These are phyloP conservation scores for Galeopterus variegatus DNA, from an alignment of 2,113 vertebrate genomes.

Conservation along the genomic window DNA sequence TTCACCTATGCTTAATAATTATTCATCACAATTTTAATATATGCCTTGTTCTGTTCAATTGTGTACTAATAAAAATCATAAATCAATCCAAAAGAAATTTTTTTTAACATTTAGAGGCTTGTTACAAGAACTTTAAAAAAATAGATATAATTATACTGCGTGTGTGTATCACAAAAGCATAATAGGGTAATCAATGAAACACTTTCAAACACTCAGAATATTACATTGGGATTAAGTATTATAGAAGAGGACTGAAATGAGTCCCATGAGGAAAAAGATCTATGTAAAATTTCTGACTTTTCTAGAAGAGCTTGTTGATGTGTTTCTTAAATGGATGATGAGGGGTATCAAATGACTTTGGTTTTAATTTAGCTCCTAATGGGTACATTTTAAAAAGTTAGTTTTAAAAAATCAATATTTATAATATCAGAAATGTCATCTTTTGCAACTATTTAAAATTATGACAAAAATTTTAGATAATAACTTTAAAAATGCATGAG, in stretches of 20 bases:
- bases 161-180: background rate
- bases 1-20: background rate
- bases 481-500: constrained; percentile 22
- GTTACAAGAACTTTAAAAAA: background rate
- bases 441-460: constrained; percentile 54
- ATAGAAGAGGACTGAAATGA: constrained; percentile 11
- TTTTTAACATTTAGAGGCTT: constrained; percentile 16
- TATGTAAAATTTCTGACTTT: constrained; percentile 6
- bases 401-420: constrained; percentile 39
- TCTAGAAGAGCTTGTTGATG: background rate
- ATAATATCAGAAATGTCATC: constrained; percentile 10
- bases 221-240: background rate
- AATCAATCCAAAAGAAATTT: constrained; percentile 56
- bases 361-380: constrained; percentile 43
- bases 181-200: background rate
- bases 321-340: background rate
- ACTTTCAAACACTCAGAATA: background rate
- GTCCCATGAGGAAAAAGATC: background rate
- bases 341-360: background rate
- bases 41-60: background rate
- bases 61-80: constrained; percentile 15
- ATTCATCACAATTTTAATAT: constrained; percentile 43
- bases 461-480: constrained; percentile 10
- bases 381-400: constrained; percentile 21
- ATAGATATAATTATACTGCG: background rate